Evolutionary conservation across 1,140 invertebrate genomes (phyloP).

Genomic region (Pseudoatta argentina): DNA sequence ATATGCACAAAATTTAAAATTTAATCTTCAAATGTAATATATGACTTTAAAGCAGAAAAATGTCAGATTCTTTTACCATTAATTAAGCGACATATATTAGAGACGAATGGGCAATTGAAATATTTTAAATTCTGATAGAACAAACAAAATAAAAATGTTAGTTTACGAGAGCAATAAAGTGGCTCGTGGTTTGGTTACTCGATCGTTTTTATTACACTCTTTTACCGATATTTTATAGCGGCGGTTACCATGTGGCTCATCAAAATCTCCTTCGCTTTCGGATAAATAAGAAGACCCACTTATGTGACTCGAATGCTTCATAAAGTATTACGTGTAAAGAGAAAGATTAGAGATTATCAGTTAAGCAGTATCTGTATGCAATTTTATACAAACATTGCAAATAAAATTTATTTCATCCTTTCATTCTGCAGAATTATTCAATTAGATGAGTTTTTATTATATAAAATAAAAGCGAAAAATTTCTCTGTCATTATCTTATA

Average conservation of each 20-base stretch:
- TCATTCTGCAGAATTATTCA: background rate
- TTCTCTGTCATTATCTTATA: background rate
- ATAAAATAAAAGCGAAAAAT: background rate
- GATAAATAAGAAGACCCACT: slow-evolving; percentile 11
- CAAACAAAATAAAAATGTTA: background rate
- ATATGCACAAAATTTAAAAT: background rate
- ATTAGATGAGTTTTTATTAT: background rate
- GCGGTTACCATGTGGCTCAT: background rate
- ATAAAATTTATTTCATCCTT: background rate
- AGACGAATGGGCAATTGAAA: background rate
- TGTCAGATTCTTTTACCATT: background rate
- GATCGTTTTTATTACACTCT: background rate
- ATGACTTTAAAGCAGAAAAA: background rate
- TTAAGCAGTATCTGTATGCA: background rate
- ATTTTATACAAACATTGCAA: background rate
- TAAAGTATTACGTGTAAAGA: background rate
- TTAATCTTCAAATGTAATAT: background rate
- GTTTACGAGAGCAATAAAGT: slow-evolving; percentile 28
- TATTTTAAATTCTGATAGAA: slow-evolving; percentile 6
- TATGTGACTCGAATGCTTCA: background rate
- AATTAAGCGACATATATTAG: background rate
- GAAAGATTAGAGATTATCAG: background rate
- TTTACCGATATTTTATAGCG: slow-evolving; percentile 12
- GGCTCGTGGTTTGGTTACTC: background rate
- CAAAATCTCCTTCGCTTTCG: slow-evolving; percentile 11